Base-by-base conservation (phyloP, 1,140 invertebrate species). In the Ridgeia piscesae region DNA sequence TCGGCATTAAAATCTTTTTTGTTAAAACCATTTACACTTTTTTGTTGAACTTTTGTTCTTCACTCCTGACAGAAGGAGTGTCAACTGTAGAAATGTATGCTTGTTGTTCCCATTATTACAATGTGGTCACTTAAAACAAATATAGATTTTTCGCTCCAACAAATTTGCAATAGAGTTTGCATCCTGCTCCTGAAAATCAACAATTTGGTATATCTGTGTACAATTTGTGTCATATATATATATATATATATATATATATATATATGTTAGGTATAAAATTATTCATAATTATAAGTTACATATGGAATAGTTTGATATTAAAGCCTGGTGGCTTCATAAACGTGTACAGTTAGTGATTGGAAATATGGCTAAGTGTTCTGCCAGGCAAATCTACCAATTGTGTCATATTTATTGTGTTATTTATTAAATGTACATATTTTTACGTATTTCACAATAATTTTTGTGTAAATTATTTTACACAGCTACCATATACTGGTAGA, bases 391-490 rank as follows among this genome's bases (percentile, higher is more conserved):
- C 58, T 77, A 77, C 58, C 0, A 77, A 77, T 21, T 77, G 58
- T 77, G 58, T 77, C 58, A 77, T 77, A 77, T 77, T 77, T 77
- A 77, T 77, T 77, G 17, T 14, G 58, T 77, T 77, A 77, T 77
- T 77, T 77, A 77, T 77, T 77, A 77, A 77, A 17, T 77, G 17
- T 6, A 77, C 11, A 77, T 77, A 27, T 77, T 77, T 77, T 77
- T 77, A 77, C 58, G 27, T 77, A 77, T 77, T 77, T 77, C 58
- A 77, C 27, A 77, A 8, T 77, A 6, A 42, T 42, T 42, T n/a
- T 77, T 77, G 58, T 77, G 58, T 77, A 77, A 77, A 77, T 77
- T 77, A 77, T 77, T 77, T 77, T 77, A 77, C 58, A 77, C 11
- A 31, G 58, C 58, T 77, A 77, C 27, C 58, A 77, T 21, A 21